Evolutionary conservation across 2,888 invertebrate genomes (phyloP), one percentile per base, ranked within the genome.

Genomic region (Biston stratarius): DNA sequence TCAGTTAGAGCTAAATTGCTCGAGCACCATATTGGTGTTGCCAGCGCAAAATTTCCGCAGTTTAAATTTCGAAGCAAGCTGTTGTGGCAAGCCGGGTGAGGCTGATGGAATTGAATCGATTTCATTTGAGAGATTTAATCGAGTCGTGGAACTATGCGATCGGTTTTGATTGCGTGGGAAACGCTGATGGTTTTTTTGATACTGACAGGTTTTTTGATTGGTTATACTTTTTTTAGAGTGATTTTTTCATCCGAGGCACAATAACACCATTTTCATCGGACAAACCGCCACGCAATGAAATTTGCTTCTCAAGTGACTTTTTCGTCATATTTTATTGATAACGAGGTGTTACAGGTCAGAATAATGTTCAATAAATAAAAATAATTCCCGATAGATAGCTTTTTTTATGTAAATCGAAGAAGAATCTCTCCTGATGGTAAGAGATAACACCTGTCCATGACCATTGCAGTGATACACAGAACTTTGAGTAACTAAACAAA

Each of bases 1-100:
- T 94, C 92, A 90, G 91, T 93, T 91, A 91, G 86, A 84, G 82
- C 85, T 85, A 91, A 93, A 93, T 93, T 93, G 92, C 92, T 85
- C 79, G 78, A 77, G 80, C 79, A 81, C 82, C 85, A 85, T 86
- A 87, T 85, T 87, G 87, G 83, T 81, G 82, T 82, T 81, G 83
- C 85, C 81, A 77, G 87, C 9, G 67, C 86, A 91, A 92, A 91
- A 91, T 93, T 92, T 92, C 92, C 92, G 89, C 79, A 80, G 87
- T 87, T 89, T 87, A 88, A 89, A 88, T 88, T 88, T 85, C 79
- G 83, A 80, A 82, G 77, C 80, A 82, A 81, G 81, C 82, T 83
- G 85, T 85, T 86, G 85, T 83, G 84, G 86, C 84, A 79, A 79
- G 77, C 79, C 81, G 59, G 65, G 61, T 61, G 47, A 76, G 76